A percentile compares a stretch with the other conserved stretches of the same genome.
phyloP scores from a whole-genome alignment of 2,888 invertebrate genomes.

The Limnephilus marmoratus region DNA sequence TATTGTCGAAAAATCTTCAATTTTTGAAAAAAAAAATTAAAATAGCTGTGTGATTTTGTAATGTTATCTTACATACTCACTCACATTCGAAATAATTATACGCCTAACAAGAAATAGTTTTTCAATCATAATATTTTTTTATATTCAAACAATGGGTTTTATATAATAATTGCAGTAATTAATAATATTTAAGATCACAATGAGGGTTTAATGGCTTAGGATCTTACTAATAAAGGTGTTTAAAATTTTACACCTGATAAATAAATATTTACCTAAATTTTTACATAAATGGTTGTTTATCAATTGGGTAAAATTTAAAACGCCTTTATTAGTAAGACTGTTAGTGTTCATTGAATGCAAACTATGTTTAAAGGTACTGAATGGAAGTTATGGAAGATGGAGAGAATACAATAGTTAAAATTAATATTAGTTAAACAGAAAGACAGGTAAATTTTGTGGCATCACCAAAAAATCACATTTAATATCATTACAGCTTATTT shows the following conservation, averaged over 20 bases:
- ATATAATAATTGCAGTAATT: conserved; percentile 25
- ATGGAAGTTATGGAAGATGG: conserved; percentile 10
- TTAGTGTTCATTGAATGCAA: not conserved
- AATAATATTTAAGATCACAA: conserved; percentile 31
- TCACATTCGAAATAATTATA: not conserved
- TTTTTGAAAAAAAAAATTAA: not conserved
- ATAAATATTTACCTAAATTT: no score
- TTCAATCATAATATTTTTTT: not conserved
- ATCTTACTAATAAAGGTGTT: no score
- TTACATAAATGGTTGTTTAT: no score
- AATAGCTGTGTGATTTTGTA: not conserved
- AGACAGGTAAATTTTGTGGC: not conserved
- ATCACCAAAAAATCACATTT: not conserved
- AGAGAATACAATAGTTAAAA: not conserved
- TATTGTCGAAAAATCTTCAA: not conserved
- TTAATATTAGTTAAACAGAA: not conserved
- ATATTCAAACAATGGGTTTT: not conserved
- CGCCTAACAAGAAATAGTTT: not conserved
- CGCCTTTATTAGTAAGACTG: no score
- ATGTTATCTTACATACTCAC: not conserved
- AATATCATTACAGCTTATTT: not conserved
- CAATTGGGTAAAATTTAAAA: no score
- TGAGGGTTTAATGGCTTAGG: conserved; percentile 22
- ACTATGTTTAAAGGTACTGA: conserved; percentile 4
- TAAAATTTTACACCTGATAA: no score